Evolutionary conservation across 2,797 vertebrate genomes (phyloP).

Genomic region (Astyanax mexicanus): DNA sequence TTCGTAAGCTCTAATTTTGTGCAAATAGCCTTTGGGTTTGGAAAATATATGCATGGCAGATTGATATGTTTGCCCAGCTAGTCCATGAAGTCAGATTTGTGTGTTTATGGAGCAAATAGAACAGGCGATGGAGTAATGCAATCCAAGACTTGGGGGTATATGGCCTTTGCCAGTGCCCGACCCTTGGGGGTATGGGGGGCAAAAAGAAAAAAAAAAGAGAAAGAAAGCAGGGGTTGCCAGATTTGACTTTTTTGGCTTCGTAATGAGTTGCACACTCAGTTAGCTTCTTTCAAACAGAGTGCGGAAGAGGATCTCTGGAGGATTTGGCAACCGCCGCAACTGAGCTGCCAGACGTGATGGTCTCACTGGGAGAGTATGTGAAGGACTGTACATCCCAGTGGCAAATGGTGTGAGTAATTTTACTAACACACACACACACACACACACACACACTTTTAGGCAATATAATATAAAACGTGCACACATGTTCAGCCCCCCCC

Average conservation of each 20-base stretch:
- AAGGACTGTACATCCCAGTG: constrained; percentile 50
- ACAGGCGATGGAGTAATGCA: constrained; percentile 66
- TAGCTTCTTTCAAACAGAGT: constrained; percentile 64
- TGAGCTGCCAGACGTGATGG: constrained; percentile 52
- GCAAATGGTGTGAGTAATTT: constrained; percentile 28
- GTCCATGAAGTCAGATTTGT: constrained; percentile 53
- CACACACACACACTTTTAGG: constrained; percentile 35
- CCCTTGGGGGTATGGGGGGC: constrained; percentile 59
- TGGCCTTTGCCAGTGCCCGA: constrained; percentile 61
- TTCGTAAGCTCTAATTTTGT: constrained; percentile 25
- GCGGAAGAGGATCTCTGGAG: constrained; percentile 57
- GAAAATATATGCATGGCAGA: constrained; percentile 13
- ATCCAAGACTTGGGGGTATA: constrained; percentile 66
- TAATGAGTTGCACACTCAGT: constrained; percentile 62
- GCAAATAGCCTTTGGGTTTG: constrained; percentile 17
- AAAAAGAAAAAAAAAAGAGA: too few species aligned
- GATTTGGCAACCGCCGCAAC: constrained; percentile 56
- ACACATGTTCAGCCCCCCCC: constrained; percentile 35
- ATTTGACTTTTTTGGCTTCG: constrained; percentile 54
- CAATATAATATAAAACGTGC: constrained; percentile 34
- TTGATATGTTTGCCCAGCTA: constrained; percentile 23
- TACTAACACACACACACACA: constrained; percentile 13
- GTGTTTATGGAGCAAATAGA: constrained; percentile 62
- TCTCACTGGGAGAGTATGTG: constrained; percentile 61
- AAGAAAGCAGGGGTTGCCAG: constrained; percentile 59